Conservation (phyloP, 2,888 invertebrate species). For the Ellobium chinense region DNA sequence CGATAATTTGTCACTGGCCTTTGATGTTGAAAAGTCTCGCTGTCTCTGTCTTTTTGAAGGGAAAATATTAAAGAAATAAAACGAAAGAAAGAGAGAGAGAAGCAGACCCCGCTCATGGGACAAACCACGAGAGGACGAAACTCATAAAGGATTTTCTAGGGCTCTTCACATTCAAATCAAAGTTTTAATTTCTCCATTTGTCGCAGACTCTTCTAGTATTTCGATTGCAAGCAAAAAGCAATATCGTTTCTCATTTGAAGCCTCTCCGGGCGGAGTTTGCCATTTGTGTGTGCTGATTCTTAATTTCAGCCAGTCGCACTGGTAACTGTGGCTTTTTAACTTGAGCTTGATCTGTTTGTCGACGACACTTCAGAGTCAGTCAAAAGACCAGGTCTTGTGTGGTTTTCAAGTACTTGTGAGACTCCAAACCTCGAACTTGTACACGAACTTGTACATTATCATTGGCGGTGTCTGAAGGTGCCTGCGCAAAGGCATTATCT, state of each 20-base stretch:
- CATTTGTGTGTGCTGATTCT: background rate
- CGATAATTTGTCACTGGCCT: too few species aligned
- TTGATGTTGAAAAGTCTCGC: too few species aligned
- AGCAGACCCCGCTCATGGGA: background rate
- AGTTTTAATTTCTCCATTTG: constrained; percentile 39
- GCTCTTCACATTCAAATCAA: constrained; percentile 35
- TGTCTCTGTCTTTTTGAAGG: too few species aligned
- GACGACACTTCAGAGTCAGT: too few species aligned
- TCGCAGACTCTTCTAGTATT: constrained; percentile 21
- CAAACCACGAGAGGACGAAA: background rate
- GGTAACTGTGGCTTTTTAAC: background rate
- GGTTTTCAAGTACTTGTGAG: too few species aligned
- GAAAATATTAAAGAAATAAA: background rate
- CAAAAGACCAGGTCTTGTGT: too few species aligned
- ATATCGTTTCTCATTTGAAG: constrained; percentile 36
- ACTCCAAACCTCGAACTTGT: too few species aligned
- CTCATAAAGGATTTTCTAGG: constrained; percentile 28
- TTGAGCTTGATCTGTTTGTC: constrained; percentile 15
- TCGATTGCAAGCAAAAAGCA: constrained; percentile 41
- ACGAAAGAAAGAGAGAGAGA: background rate
- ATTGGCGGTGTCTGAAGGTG: too few species aligned
- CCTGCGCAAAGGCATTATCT: too few species aligned
- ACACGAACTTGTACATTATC: too few species aligned
- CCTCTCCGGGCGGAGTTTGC: constrained; percentile 11
- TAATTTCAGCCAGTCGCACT: constrained; percentile 23